Percentiles rank a stretch among this genome's conserved stretches.
phyloP scores from a whole-genome alignment of 2,888 invertebrate species.

The Maniola hyperantus region DNA sequence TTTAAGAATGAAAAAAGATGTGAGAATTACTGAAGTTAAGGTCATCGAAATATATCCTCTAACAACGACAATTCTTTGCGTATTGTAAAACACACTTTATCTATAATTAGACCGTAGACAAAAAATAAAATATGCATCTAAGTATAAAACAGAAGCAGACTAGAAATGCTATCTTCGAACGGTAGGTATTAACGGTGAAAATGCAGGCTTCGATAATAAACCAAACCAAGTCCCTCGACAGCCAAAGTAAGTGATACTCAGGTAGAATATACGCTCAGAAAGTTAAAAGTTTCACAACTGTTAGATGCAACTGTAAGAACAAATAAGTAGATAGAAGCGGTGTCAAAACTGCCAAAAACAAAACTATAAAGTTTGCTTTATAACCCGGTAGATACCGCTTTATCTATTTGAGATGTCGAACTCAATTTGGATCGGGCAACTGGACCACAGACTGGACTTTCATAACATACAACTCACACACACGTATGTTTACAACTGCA shows the following conservation, averaged over 20 bases:
- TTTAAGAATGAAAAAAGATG: too few species aligned
- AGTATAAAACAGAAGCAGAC: not conserved
- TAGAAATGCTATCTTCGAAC: slow-evolving; percentile 11
- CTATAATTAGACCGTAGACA: not conserved
- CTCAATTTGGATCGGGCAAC: slow-evolving; percentile 70
- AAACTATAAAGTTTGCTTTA: slow-evolving; percentile 82
- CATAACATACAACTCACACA: slow-evolving; percentile 47
- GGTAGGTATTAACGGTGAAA: slow-evolving; percentile 36
- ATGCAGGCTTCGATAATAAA: slow-evolving; percentile 52
- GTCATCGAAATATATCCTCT: too few species aligned
- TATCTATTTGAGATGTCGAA: slow-evolving; percentile 79
- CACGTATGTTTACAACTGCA: not conserved
- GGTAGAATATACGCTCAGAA: slow-evolving; percentile 68
- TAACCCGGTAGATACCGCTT: slow-evolving; percentile 76
- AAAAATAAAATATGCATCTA: not conserved
- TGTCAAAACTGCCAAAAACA: slow-evolving; percentile 83
- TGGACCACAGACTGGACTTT: too few species aligned
- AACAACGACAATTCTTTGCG: too few species aligned
- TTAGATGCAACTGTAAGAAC: slow-evolving; percentile 75
- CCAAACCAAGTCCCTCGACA: slow-evolving; percentile 62
- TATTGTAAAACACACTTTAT: not conserved
- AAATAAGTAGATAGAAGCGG: slow-evolving; percentile 79
- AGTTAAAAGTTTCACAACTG: slow-evolving; percentile 77
- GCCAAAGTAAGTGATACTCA: slow-evolving; percentile 67
- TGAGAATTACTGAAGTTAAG: too few species aligned